Base-by-base conservation (phyloP, 2,888 invertebrate species). In the Darwinula stevensoni region DNA sequence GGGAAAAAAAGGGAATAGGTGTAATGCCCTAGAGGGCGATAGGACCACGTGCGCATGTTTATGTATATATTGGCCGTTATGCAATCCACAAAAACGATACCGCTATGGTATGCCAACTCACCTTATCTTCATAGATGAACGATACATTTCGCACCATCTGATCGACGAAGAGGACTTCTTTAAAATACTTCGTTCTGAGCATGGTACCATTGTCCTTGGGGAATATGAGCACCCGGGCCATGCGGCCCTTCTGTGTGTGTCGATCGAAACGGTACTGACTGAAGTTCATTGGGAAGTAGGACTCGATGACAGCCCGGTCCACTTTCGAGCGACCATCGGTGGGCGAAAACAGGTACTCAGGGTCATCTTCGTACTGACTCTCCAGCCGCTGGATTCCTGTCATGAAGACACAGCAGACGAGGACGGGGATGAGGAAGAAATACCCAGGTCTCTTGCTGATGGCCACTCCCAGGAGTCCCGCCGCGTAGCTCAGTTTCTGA, bases 281-380 rank as follows among this genome's bases (percentile, higher is more conserved):
- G 48, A 82, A 80, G 50, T 82, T 80, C 36, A 76, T 72, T 57
- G 74, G 76, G 52, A 84, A 84, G 45, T 64, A 61, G 40, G 65
- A 61, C 46, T 82, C 80, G 11, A 78, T 74, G 32, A 75, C 63
- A n/a, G n/a, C 62, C 40, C 82, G 59, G 47, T 82, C 82, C 16
- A 40, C 35, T 38, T 45, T 47, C 18, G 48, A 78, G 41, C 70
- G 71, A 1, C 82, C 82, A 43, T 73, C 68, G 39, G 75, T 60
- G 1, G 84, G 84, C 18, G 78, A 76, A 56, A 82, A 84, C 13
- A 84, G 59, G 53, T 80, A 82, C 50, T 82, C 82, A 1, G 82
- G 82, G 51, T 82, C 80, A 55, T 80, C 80, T 56, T 80, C 75
- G 54, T 78, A 80, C 47, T 68, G 58, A 36, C n/a, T n/a, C n/a